A percentile compares a stretch with the other conserved stretches of the same genome.
Evolutionary conservation across 2,888 invertebrate genomes (phyloP).

Genomic region (Mellilla xanthometata): DNA sequence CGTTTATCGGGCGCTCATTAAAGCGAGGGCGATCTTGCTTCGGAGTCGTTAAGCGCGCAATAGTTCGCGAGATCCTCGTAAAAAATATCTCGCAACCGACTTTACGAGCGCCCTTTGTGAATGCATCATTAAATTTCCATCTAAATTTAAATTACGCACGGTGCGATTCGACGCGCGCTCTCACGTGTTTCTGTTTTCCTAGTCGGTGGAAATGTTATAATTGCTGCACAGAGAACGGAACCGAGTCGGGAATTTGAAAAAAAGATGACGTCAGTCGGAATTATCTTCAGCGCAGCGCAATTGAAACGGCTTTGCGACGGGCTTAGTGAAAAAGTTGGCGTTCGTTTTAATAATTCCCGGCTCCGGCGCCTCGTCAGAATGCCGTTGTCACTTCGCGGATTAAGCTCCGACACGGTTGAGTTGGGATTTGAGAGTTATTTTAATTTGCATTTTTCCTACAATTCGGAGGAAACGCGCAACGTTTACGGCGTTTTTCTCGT

Average conservation of each 20-base stretch:
- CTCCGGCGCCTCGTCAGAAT: constrained; percentile 83
- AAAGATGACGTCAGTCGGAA: constrained; percentile 82
- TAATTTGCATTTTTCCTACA: constrained; percentile 77
- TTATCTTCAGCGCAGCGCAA: constrained; percentile 83
- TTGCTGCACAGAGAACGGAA: constrained; percentile 80
- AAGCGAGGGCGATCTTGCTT: constrained; percentile 81
- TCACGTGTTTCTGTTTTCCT: constrained; percentile 82
- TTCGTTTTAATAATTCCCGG: constrained; percentile 83
- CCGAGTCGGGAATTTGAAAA: constrained; percentile 78
- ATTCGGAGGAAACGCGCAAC: constrained; percentile 58
- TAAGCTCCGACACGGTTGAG: constrained; percentile 81
- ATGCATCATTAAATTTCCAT: constrained; percentile 83
- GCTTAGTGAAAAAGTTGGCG: constrained; percentile 83
- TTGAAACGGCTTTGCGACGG: constrained; percentile 83
- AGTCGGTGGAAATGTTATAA: constrained; percentile 81
- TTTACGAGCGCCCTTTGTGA: constrained; percentile 82
- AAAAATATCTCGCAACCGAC: constrained; percentile 82
- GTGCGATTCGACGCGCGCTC: constrained; percentile 72
- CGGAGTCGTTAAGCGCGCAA: constrained; percentile 83
- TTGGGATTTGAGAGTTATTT: constrained; percentile 81
- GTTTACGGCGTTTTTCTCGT: constrained; percentile 43
- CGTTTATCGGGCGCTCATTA: constrained; percentile 83
- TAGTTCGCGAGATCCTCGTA: constrained; percentile 83
- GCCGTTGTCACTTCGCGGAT: constrained; percentile 83
- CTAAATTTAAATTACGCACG: constrained; percentile 82